phyloP scores from a whole-genome alignment of 2,113 vertebrate genomes.

The Anser brachyrhynchus region DNA sequence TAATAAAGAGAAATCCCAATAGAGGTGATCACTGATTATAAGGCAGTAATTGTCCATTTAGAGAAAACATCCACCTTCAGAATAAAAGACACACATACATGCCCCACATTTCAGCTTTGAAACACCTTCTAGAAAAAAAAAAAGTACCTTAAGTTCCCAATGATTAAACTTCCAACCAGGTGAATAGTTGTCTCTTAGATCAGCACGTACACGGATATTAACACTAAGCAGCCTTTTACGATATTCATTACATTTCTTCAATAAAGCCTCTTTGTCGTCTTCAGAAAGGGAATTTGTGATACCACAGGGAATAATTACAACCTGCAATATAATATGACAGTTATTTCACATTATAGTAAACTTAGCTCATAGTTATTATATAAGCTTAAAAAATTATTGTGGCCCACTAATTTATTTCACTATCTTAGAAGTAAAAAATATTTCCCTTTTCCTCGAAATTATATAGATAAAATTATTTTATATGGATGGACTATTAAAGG shows the following conservation, averaged over 20 bases:
- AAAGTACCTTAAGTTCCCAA: slow-evolving; percentile 95
- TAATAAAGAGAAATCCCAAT: background rate
- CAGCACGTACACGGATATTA: slow-evolving; percentile 82
- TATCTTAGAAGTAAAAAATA: background rate
- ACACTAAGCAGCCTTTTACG: slow-evolving; percentile 74
- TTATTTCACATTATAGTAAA: background rate
- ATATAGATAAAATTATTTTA: background rate
- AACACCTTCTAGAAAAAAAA: background rate
- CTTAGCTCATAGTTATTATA: background rate
- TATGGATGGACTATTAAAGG: background rate
- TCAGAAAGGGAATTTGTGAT: slow-evolving; percentile 91
- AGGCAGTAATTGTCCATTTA: background rate
- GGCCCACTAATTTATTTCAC: background rate
- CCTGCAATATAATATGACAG: slow-evolving; percentile 67
- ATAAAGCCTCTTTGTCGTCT: slow-evolving; percentile 84
- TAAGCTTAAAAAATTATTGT: background rate
- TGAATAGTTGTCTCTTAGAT: slow-evolving; percentile 95
- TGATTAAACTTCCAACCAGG: slow-evolving; percentile 99
- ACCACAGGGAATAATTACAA: slow-evolving; percentile 95
- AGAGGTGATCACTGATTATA: background rate
- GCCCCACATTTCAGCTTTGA: background rate
- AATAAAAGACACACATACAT: background rate
- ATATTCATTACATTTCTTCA: slow-evolving; percentile 89
- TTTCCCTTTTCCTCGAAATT: background rate
- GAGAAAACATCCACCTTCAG: background rate